Evolutionary conservation across 2,797 vertebrate species (phyloP).

Genomic region (Spatula clypeata): DNA sequence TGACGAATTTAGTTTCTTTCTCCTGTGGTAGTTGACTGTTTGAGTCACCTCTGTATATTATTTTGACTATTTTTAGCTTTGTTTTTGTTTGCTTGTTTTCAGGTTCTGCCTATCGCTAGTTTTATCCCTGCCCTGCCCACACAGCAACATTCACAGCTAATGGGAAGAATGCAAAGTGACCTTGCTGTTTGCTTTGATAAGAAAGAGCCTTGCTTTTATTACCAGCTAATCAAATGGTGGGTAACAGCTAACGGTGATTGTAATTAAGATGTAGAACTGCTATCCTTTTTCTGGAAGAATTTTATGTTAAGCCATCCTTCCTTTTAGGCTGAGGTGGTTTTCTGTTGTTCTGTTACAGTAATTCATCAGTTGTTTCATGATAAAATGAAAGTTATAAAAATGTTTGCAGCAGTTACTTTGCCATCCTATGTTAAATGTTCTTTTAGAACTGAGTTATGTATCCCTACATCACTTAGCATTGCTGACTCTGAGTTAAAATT

Average conservation of each 20-base stretch:
- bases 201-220: neutral
- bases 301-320: neutral
- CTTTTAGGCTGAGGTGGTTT: neutral
- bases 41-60: neutral
- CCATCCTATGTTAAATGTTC: neutral
- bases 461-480: neutral
- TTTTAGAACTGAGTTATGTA: neutral
- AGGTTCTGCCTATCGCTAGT: fast-evolving
- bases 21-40: neutral
- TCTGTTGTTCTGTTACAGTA: neutral
- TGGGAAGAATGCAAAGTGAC: neutral
- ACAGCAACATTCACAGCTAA: neutral
- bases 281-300: neutral
- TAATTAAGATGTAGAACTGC: neutral
- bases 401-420: neutral
- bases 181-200: conserved; percentile 4
- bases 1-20: neutral
- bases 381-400: neutral
- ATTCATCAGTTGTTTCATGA: neutral
- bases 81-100: neutral
- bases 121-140: neutral
- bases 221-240: neutral
- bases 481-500: neutral
- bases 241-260: neutral
- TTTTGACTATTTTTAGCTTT: conserved; percentile 1